These are phyloP conservation scores for Fundulus diaphanus DNA, from an alignment of 2,797 vertebrate species.

Conservation along the genomic window DNA sequence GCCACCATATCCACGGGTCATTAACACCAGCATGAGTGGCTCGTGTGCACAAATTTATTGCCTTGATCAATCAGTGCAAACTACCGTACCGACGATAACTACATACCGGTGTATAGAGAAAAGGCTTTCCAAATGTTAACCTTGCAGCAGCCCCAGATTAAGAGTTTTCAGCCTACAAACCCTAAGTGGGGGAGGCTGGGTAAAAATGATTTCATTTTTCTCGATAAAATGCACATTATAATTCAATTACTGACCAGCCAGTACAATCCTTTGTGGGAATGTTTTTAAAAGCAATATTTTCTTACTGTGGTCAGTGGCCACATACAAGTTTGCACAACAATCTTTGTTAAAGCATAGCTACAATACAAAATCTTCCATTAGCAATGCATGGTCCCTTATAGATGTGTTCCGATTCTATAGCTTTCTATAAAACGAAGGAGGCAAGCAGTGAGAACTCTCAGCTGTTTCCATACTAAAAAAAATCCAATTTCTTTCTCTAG, in stretches of 20 bases:
- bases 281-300: too few species aligned
- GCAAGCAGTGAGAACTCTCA: not conserved
- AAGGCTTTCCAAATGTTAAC: not conserved
- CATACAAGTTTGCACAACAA: not conserved
- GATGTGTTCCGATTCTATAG: not conserved
- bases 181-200: constrained; percentile 3
- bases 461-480: not conserved
- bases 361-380: not conserved
- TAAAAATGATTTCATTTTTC: constrained; percentile 4
- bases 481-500: not conserved
- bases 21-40: constrained; percentile 68
- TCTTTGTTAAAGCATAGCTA: not conserved
- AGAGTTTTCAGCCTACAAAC: constrained; percentile 1
- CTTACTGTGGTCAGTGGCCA: too few species aligned
- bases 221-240: constrained; percentile 3
- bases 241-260: not conserved
- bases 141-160: not conserved
- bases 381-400: not conserved
- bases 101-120: constrained; percentile 10
- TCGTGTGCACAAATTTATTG: constrained; percentile 61
- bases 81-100: constrained; percentile 45
- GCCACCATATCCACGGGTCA: constrained; percentile 67
- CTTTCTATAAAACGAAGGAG: not conserved
- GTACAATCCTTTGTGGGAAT: not conserved
- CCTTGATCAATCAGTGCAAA: constrained; percentile 69